A percentile compares a stretch with the other conserved stretches of the same genome.
These are phyloP conservation scores for Musca vetustissima DNA, from an alignment of 1,140 invertebrate genomes.

Conservation along the genomic window DNA sequence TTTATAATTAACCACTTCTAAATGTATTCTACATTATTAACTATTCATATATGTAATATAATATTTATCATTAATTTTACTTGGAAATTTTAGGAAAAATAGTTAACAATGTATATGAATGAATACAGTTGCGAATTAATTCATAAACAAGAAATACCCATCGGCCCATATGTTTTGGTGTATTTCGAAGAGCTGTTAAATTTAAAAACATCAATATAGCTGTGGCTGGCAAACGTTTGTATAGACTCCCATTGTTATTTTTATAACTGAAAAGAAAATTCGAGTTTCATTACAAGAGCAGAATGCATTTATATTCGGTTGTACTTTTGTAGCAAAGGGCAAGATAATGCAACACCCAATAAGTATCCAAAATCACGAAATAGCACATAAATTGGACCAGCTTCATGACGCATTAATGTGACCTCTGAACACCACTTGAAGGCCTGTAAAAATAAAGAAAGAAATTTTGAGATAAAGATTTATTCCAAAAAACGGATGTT, in stretches of 20 bases:
- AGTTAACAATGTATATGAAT: not conserved
- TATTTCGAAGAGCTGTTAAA: not conserved
- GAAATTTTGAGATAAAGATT: not conserved
- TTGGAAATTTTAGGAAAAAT: not conserved
- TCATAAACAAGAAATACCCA: constrained; percentile 3
- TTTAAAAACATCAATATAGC: not conserved
- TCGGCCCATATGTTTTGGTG: not conserved
- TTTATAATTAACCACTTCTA: constrained; percentile 1
- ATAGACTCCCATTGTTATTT: not conserved
- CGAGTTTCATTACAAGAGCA: not conserved
- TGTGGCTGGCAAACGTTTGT: not conserved
- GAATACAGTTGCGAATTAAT: not conserved
- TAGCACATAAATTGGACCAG: constrained; percentile 40
- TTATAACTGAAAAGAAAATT: not conserved
- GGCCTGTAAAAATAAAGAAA: constrained; percentile 30
- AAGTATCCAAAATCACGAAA: constrained; percentile 44
- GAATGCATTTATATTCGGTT: not conserved
- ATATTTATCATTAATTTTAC: not conserved
- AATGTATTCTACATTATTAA: not conserved
- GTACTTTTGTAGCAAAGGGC: constrained; percentile 37
- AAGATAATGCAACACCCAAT: constrained; percentile 42
- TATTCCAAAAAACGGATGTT: too few relatives aligned
- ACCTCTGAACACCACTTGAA: constrained; percentile 52
- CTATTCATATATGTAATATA: not conserved
- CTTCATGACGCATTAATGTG: constrained; percentile 42